Base-by-base conservation (phyloP, 2,888 invertebrate genomes). In the Scaptodrosophila latifasciaeformis region DNA sequence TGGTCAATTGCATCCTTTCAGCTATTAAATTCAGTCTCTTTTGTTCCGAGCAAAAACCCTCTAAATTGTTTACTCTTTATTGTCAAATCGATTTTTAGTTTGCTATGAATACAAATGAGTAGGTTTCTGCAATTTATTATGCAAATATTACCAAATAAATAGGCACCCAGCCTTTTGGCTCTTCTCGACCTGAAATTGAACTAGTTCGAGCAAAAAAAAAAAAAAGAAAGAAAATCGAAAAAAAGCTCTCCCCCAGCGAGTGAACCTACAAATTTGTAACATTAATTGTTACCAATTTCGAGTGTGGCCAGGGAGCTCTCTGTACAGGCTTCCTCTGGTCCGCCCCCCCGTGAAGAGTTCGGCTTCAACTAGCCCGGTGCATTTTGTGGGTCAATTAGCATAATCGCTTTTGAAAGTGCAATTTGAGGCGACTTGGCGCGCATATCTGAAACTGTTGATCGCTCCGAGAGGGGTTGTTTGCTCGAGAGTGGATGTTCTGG, bases 321-420 rank as follows among this genome's bases (percentile, higher is more conserved):
- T n/a, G n/a, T n/a, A n/a, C n/a, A n/a, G n/a, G n/a, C n/a, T n/a
- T n/a, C n/a, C n/a, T n/a, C n/a, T n/a, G n/a, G n/a, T n/a, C n/a
- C n/a, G n/a, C n/a, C n/a, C n/a, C n/a, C n/a, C 1, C 12, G 30
- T 30, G 2, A n/a, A 12, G 31, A 31, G 9, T n/a, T 3, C 5
- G 31, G 2, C 31, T 7, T 31, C 31, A 31, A 7, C n/a, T n/a
- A n/a, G 9, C 31, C 19, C 13, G 18, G 17, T 39, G 18, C 27
- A 35, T 19, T 48, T 46, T 60, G 61, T 63, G 45, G 52, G 67
- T 57, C 81, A 81, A 81, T 81, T 81, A 81, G 82, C 82, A 81
- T 81, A 81, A 82, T 81, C 80, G 81, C 62, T 80, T 59, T 66
- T 60, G 66, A 78, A 76, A 74, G 76, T 79, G 70, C 79, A 66